Evolutionary conservation across 92 coral and sea anemone genomes (phyloP), one percentile per base, ranked within the genome.

Genomic region (Bergia puertoricense): DNA sequence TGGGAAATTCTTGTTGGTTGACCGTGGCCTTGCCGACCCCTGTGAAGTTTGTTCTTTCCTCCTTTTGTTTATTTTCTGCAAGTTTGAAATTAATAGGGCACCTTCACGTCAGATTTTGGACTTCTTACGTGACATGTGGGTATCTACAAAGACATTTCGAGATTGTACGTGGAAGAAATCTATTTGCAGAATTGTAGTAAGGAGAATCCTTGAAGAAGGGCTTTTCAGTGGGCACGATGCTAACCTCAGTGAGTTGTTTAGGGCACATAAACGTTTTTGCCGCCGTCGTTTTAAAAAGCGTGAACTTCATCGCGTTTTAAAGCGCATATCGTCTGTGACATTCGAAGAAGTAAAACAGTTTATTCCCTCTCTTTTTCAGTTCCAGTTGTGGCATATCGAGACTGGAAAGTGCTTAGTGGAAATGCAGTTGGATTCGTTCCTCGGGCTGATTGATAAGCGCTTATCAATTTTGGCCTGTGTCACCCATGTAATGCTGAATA

Each of bases 1-100:
- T 50, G 77, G 75, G 51, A 43, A 45, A 71, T 85, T 77, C 69
- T 74, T 85, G 81, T n/a, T 77, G 42, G 51, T 72, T 85, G 81
- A 59, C 67, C 59, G 88, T 76, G 44, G 77, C 87, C 43, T 1
- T 76, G 18, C 75, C 13, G 36, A 48, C 13, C 44, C 57, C 42
- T 69, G 79, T 84, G 8, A 41, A 10, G 5, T 69, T 84, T 43
- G 75, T 84, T 69, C 75, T 46, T 36, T 84, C 54, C 2, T 56
- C 37, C 38, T 69, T 57, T 46, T 36, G 38, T 66, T 30, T 22
- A 43, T 69, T 84, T 16, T 73, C 42, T 66, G 50, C 39, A 23
- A 36, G 11, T 73, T 76, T 30, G 56, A 37, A 71, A 22, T 71
- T n/a, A 36, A 8, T 36, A 39, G 11, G 76, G 15, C 2, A 11